These are phyloP conservation scores for Synanthedon tipuliformis DNA, from an alignment of 2,888 invertebrate species.

Conservation along the genomic window DNA sequence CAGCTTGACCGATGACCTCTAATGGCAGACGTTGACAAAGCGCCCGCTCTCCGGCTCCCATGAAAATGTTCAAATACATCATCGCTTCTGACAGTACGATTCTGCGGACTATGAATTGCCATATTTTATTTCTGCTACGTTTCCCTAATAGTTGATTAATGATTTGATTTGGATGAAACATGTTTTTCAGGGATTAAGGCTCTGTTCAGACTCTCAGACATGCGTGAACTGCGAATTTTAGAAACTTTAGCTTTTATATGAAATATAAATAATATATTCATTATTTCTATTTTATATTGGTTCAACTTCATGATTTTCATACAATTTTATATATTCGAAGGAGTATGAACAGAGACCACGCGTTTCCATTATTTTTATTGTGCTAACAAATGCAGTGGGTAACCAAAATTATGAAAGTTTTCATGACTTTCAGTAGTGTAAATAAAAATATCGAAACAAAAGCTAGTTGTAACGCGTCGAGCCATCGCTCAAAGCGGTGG, in stretches of 20 bases:
- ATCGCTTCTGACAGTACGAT: constrained; percentile 55
- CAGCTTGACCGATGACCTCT: constrained; percentile 58
- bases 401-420: neutral
- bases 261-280: too few species aligned
- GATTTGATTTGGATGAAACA: constrained; percentile 29
- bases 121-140: constrained; percentile 64
- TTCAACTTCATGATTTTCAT: too few species aligned
- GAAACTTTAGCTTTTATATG: too few species aligned
- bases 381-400: neutral
- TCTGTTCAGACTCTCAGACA: too few species aligned
- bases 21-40: constrained; percentile 65
- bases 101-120: constrained; percentile 57
- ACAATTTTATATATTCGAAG: too few species aligned
- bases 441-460: constrained; percentile 26
- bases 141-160: constrained; percentile 60
- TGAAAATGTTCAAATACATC: constrained; percentile 70
- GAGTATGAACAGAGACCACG: too few species aligned
- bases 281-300: too few species aligned
- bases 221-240: too few species aligned
- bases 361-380: too few species aligned
- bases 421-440: neutral
- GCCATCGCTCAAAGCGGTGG: constrained; percentile 38
- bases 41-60: constrained; percentile 51
- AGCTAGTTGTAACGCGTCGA: constrained; percentile 21
- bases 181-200: constrained; percentile 6